Base-by-base conservation (phyloP, 2,113 vertebrate genomes). In the Anas platyrhynchos region DNA sequence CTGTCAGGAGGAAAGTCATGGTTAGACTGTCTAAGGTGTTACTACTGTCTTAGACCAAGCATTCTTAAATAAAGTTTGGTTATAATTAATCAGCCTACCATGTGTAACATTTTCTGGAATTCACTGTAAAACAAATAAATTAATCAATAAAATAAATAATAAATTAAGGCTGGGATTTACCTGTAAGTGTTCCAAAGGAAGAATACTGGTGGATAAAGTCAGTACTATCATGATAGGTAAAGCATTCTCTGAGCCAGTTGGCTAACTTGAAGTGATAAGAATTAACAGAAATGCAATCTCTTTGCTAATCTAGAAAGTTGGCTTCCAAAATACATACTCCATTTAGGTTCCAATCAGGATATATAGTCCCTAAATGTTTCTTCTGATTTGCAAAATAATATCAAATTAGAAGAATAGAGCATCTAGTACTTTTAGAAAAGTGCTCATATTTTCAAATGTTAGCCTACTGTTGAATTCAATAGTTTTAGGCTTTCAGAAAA, bases 231-330 rank as follows among this genome's bases (percentile, higher is more conserved):
- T 82, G 58, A n/a, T 38, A 65, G 18, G 17, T 63, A 32, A n/a
- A 87, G n/a, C 23, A 50, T 11, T 79, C 4, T 52, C n/a, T 71
- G 50, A 31, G 27, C 18, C 41, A 86, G 12, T 56, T 80, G 71
- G 72, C 65, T 95, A 76, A 81, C 21, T 38, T 48, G 74, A 86
- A 80, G 10, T 59, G 29, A 54, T 32, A 48, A 77, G 38, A 46
- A 68, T 87, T 88, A 92, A 61, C 75, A 84, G 38, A 89, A 73
- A 90, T 86, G 77, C 17, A 11, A 80, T 93, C 91, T 93, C 44
- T 83, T 86, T 93, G 81, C 71, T 93, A 38, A 86, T 78, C 41
- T 76, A 56, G 89, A 87, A 62, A 83, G 13, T 77, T 16, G 2
- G 31, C 61, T 89, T 78, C 31, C 25, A 62, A 8, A 62, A 41